A percentile compares a stretch with the other conserved stretches of the same genome.
Conservation (phyloP, 2,113 vertebrate genomes). For the Onychorhynchus coronatus region DNA sequence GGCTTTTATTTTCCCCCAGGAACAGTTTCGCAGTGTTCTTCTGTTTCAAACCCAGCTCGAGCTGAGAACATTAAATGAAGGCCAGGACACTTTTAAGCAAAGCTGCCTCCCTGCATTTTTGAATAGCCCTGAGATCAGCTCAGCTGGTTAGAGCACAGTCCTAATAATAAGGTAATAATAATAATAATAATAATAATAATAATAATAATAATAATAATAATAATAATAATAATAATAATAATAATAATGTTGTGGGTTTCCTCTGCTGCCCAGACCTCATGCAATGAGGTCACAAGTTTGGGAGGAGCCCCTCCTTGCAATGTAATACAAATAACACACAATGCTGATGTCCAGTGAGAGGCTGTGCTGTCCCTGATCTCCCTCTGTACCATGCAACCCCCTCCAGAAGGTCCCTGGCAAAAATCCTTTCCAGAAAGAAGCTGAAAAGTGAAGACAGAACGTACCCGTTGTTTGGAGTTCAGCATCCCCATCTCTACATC, state of each 20-base stretch:
- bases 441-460: not conserved
- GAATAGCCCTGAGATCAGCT: not conserved
- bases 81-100: not conserved
- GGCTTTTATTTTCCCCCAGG: not conserved
- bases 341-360: not conserved
- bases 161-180: too few relatives aligned
- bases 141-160: too few relatives aligned
- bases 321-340: rapidly evolving
- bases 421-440: not conserved
- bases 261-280: not conserved
- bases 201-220: too few relatives aligned
- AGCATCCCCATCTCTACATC: constrained; percentile 96
- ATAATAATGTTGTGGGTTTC: too few relatives aligned
- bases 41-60: not conserved
- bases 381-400: not conserved
- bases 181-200: too few relatives aligned
- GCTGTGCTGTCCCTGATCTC: not conserved
- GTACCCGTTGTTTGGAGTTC: constrained; percentile 86
- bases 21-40: not conserved
- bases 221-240: too few relatives aligned
- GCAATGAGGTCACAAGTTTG: not conserved
- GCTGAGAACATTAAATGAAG: not conserved
- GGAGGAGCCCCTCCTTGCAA: not conserved
- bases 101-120: not conserved
- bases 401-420: not conserved